Evolutionary conservation across 2,797 vertebrate species (phyloP), one percentile per base, ranked within the genome.

Genomic region (Enteromius afrohamiltoni): DNA sequence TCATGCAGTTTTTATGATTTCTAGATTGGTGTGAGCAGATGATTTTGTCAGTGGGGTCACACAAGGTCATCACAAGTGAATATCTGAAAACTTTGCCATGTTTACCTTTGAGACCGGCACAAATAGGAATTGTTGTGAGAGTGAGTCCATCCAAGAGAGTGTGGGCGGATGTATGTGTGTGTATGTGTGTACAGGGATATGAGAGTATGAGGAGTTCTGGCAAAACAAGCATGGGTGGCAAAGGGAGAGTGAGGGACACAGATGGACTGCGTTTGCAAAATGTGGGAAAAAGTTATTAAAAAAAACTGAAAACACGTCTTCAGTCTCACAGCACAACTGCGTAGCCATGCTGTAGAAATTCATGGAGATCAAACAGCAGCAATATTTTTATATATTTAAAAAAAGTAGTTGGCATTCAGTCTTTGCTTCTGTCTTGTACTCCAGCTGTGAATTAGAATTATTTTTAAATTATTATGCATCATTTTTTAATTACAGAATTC

Each of bases 191-290:
- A 53, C 60, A 65, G 31, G 82, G 80, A 83, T 87, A 83, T 87
- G 84, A 83, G 77, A 85, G 73, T 83, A 80, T 86, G 84, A 86
- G 49, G 83, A 87, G 83, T 83, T 82, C 83, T 87, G 86, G 88
- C 86, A 83, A 84, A 76, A 69, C 80, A 73, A 82, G 86, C 80
- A 83, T 70, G 76, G 77, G 88, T 85, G 88, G 84, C 74, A 80
- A 88, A 85, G 86, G 80, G 71, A 86, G 79, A 82, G 85, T 58
- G 76, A 85, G 81, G 83, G 86, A 89, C 88, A 86, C 86, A 87
- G 85, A 87, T 87, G 86, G 88, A 83, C 80, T 87, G 85, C 60
- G 71, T 81, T 86, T 82, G 83, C 77, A 55, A 88, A 86, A 85
- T 85, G 83, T 80, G 82, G 85, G 84, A 86, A 87, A 82, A 81